Base-by-base conservation (phyloP, 2,888 invertebrate genomes). In the Cybosia mesomella region DNA sequence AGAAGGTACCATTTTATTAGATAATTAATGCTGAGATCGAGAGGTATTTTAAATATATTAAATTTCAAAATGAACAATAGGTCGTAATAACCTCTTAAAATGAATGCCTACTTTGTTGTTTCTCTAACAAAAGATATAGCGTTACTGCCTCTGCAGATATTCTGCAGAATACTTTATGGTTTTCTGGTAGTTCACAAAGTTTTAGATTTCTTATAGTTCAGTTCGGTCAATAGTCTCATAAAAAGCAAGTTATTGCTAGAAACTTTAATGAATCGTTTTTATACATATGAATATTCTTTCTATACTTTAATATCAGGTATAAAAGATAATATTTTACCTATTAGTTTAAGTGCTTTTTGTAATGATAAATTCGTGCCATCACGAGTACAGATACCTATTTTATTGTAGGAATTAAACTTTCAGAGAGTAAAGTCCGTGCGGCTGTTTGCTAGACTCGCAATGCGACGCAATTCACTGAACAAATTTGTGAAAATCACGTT, bases 401-500 rank as follows among this genome's bases (percentile, higher is more conserved):
- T 73, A 66, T 66, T 53, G 76, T 74, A 77, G 73, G 49, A 78
- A 83, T 80, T 85, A 83, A 82, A 81, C 80, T 83, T 21, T 5
- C 76, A 77, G 76, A 77, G 74, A 73, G 68, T 74, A 76, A 73
- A 69, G 77, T 73, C 80, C 72, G 80, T 68, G 71, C 71, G 78
- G 70, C 79, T 83, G 80, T 87, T 84, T 87, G 82, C 78, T 70
- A 83, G 75, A 75, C 81, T 85, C 81, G 80, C 76, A 80, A 72
- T 74, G 79, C 79, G 79, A 77, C 83, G 77, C 87, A 85, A 83
- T 82, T 90, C 90, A 89, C 85, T 89, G 89, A 88, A 82, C 85
- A 87, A 87, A 89, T 89, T 87, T 85, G 83, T 83, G 82, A 82
- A 86, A 87, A 86, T 87, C 83, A 76, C 83, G 83, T 88, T 88